phyloP scores from a whole-genome alignment of 2,888 invertebrate species.

The Synergus laeviventris region DNA sequence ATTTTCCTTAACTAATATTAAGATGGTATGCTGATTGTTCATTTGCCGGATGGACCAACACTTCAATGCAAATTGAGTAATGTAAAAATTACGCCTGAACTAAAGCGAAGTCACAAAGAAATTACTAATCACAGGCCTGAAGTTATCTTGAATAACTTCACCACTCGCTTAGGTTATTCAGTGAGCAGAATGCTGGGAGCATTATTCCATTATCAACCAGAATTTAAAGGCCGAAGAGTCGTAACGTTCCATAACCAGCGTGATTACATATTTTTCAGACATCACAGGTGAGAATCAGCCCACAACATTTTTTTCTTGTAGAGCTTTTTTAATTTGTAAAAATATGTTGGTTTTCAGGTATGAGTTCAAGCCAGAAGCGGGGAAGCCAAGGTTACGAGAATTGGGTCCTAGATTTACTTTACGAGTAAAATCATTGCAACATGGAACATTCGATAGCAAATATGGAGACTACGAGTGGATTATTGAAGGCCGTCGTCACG shows the following conservation, averaged over 20 bases:
- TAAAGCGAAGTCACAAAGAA: conserved; percentile 87
- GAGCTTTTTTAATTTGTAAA: too few species aligned
- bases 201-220: conserved; percentile 96
- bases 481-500: conserved; percentile 91
- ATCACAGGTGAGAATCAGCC: conserved; percentile 85
- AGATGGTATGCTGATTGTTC: conserved; percentile 94
- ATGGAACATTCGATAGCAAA: conserved; percentile 98
- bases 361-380: conserved; percentile 88
- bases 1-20: conserved; percentile 46
- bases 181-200: conserved; percentile 95
- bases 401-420: conserved; percentile 98
- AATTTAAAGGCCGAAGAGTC: conserved; percentile 94
- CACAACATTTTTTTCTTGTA: not conserved
- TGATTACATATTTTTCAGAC: conserved; percentile 98
- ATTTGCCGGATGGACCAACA: conserved; percentile 97
- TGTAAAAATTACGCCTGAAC: conserved; percentile 91
- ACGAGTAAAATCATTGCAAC: conserved; percentile 93
- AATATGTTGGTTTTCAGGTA: conserved; percentile 79
- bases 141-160: conserved; percentile 95
- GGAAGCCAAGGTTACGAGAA: conserved; percentile 88
- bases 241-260: conserved; percentile 99
- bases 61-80: conserved; percentile 96
- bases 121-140: conserved; percentile 94
- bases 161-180: conserved; percentile 93
- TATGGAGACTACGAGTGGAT: conserved; percentile 98